Percentiles rank a stretch among this genome's conserved stretches.
Evolutionary conservation across 2,113 vertebrate genomes (phyloP).

Genomic region (Semnornis frantzii): DNA sequence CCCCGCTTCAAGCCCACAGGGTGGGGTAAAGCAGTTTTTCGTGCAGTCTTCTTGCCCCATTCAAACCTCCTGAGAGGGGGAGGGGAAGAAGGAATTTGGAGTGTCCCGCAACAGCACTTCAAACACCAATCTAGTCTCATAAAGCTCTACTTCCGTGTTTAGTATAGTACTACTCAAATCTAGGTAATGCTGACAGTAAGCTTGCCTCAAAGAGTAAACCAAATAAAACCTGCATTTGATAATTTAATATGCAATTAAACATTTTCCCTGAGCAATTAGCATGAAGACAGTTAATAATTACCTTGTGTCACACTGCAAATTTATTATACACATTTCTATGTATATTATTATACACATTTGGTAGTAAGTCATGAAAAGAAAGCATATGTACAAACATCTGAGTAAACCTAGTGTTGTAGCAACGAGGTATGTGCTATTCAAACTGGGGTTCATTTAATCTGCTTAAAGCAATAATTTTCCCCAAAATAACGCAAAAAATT

Average conservation of each 20-base stretch:
- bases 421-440: background rate
- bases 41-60: no score
- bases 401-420: background rate
- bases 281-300: constrained; percentile 62
- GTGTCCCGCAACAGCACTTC: background rate
- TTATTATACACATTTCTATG: constrained; percentile 13
- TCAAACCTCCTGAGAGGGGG: no score
- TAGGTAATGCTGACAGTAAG: background rate
- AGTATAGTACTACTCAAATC: background rate
- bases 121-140: background rate
- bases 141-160: background rate
- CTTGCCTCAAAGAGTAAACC: constrained; percentile 31
- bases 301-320: background rate
- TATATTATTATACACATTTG: background rate
- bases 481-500: background rate
- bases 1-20: no score
- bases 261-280: constrained; percentile 46
- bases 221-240: constrained; percentile 44
- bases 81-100: no score
- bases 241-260: constrained; percentile 59
- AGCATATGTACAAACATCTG: background rate
- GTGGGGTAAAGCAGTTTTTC: no score
- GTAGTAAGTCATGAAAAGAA: constrained; percentile 35
- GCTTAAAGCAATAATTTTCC: background rate
- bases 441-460: background rate